Evolutionary conservation across 1,140 invertebrate genomes (phyloP), one percentile per base, ranked within the genome.

Genomic region (Caerostris darwini): DNA sequence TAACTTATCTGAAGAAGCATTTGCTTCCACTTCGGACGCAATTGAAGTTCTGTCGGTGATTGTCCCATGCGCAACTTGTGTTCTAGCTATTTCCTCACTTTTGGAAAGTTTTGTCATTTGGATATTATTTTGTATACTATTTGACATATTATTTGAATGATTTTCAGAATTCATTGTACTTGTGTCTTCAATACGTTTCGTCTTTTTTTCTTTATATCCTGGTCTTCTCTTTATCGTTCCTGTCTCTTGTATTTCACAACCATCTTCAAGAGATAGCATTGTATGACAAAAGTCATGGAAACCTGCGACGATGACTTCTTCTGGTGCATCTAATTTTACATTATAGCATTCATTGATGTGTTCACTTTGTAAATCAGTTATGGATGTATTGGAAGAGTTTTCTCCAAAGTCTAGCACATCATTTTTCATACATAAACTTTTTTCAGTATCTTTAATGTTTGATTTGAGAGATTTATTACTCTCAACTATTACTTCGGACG

Each of bases 241-340:
- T 7, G 87, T 94, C 7, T 94, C 93, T 14, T 69, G 58, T 3
- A 53, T 14, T 54, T 94, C 93, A 8, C 67, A 12, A 19, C 59
- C 67, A 54, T 94, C 94, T 88, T 94, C 92, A n/a, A 94, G 54
- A 7, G 94, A 94, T 34, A 94, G 57, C 94, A 91, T 94, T 7
- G 94, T 94, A 53, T 94, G 94, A 53, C 94, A 94, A 57, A 94
- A 94, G 69, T 94, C 94, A 83, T 94, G 94, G 57, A 94, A 94
- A 14, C 92, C 92, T n/a, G 92, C 92, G 10, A 94, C 92, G 6
- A 94, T 94, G 4, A 94, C 92, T 58, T 83, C 82, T 69, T 94
- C 85, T 34, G 94, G 94, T 54, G 94, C 94, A 58, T 94, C 90
- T 71, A 94, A n/a, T 77, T 94, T 94, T 6, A 94, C 94, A 87